A percentile compares a stretch with the other conserved stretches of the same genome.
These are phyloP conservation scores for Agrotis puta DNA, from an alignment of 2,888 invertebrate species.

Conservation along the genomic window DNA sequence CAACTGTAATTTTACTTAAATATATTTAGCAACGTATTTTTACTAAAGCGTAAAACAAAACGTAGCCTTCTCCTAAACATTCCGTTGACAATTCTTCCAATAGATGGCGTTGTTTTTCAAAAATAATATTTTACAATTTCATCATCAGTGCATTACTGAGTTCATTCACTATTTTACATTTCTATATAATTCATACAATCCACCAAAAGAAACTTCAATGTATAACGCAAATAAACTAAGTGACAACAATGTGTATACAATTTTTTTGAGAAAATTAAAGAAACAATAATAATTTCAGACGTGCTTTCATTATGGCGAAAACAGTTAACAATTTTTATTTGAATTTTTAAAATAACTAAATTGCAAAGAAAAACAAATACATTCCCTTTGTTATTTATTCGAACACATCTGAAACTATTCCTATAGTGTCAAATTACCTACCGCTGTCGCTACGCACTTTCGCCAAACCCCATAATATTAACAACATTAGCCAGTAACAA, in stretches of 20 bases:
- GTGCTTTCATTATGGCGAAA: background rate
- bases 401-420: constrained; percentile 23
- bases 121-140: constrained; percentile 56
- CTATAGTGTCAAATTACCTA: constrained; percentile 21
- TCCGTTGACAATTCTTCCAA: constrained; percentile 62
- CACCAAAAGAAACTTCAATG: constrained; percentile 57
- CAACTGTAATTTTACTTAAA: constrained; percentile 76
- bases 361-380: background rate
- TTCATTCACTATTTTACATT: constrained; percentile 46
- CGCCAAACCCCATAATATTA: constrained; percentile 24
- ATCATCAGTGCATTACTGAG: constrained; percentile 56
- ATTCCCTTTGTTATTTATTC: background rate
- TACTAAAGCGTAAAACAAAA: constrained; percentile 85
- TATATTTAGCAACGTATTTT: constrained; percentile 86
- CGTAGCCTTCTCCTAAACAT: constrained; percentile 74
- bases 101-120: constrained; percentile 48
- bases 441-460: constrained; percentile 23
- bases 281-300: constrained; percentile 18
- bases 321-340: no score
- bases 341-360: constrained; percentile 6
- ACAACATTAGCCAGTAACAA: constrained; percentile 68
- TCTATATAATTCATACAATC: constrained; percentile 59
- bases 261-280: background rate
- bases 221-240: constrained; percentile 53
- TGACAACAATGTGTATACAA: constrained; percentile 40